A percentile compares a stretch with the other conserved stretches of the same genome.
Evolutionary conservation across 2,797 vertebrate genomes (phyloP).

Genomic region (Halcyon smyrnensis): DNA sequence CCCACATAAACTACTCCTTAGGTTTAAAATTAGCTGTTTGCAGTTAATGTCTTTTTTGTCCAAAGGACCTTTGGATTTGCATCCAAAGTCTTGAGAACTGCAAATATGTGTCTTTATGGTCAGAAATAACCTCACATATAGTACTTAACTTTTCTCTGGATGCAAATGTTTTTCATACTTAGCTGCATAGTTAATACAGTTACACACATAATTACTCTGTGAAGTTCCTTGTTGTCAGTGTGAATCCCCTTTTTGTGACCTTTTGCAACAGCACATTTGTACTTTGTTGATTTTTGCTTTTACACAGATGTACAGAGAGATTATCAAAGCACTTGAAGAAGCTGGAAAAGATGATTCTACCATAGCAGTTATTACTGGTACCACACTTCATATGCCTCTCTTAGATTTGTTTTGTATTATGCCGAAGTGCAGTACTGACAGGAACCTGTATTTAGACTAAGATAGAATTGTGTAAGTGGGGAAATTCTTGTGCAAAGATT

Average conservation of each 20-base stretch:
- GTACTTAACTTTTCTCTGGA: background rate
- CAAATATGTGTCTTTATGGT: rapidly evolving
- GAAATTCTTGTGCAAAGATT: background rate
- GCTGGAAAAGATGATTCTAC: conserved; percentile 85
- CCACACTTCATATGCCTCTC: background rate
- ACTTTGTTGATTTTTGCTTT: background rate
- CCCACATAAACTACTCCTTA: background rate
- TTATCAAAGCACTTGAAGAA: conserved; percentile 85
- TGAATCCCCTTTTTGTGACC: background rate
- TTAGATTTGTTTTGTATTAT: background rate
- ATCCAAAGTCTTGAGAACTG: background rate
- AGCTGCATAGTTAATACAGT: background rate
- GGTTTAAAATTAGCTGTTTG: background rate
- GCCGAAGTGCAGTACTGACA: background rate
- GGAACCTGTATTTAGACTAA: background rate
- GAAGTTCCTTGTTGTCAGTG: background rate
- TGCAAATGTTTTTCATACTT: background rate
- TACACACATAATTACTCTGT: background rate
- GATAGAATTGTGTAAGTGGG: background rate
- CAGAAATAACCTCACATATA: background rate
- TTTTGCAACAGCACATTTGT: background rate
- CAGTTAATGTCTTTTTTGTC: background rate
- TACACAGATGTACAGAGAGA: conserved; percentile 90
- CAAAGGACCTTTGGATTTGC: background rate
- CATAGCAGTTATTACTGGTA: conserved; percentile 91